Evolutionary conservation across 92 coral and sea anemone genomes (phyloP), one percentile per base, ranked within the genome.

Genomic region (Actinostola sp.): DNA sequence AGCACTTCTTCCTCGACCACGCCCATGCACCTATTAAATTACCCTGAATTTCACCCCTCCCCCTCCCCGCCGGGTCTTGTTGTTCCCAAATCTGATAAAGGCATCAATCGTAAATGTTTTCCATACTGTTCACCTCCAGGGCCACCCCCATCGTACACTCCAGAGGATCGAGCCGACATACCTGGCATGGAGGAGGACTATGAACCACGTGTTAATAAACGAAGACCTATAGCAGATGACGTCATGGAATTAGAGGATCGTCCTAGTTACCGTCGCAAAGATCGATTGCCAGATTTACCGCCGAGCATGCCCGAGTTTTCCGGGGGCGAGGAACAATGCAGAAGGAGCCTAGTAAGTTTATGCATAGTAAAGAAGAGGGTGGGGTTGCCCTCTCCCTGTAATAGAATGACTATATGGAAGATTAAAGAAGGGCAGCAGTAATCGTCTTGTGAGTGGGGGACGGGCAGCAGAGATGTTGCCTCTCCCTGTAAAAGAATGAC

Each of bases 71-170:
- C n/a, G n/a, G n/a, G n/a, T n/a, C n/a, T n/a, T n/a, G n/a, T n/a
- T n/a, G n/a, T n/a, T n/a, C n/a, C n/a, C n/a, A n/a, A n/a, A n/a
- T n/a, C n/a, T n/a, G n/a, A n/a, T n/a, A n/a, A n/a, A n/a, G n/a
- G n/a, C n/a, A n/a, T n/a, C n/a, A n/a, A n/a, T n/a, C n/a, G n/a
- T n/a, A n/a, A n/a, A n/a, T n/a, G n/a, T n/a, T n/a, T n/a, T n/a
- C n/a, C n/a, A n/a, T n/a, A n/a, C n/a, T n/a, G 42, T 36, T 36
- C 42, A 36, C n/a, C 56, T 11, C n/a, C 83, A 89, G 96, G 97
- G 73, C 89, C 92, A n/a, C 99, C 97, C 54, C 99, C 99, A 63
- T 92, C 88, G 82, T 95, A 95, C 87, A 86, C 92, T 52, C 86
- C 92, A 16, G 87, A 89, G 30, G 97, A 89, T 52, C 83, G 87